phyloP scores from a whole-genome alignment of 2,888 invertebrate genomes.

The Chydorus sphaericus region DNA sequence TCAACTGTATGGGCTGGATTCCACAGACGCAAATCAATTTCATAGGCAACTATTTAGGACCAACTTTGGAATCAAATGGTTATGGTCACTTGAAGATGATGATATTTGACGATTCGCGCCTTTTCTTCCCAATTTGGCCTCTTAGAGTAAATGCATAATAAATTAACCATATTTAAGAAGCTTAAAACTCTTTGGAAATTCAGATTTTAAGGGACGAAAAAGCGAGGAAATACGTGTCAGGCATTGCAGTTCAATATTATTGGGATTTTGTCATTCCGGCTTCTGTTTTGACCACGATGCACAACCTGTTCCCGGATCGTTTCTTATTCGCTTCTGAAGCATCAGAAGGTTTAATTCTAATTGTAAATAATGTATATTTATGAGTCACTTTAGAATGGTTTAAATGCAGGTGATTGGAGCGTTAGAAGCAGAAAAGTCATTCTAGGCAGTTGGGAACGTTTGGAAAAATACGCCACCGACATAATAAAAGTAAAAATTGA shows the following conservation, averaged over 20 bases:
- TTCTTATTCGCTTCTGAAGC: slow-evolving; percentile 40
- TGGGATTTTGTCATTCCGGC: too few relatives aligned
- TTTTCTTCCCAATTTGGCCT: slow-evolving; percentile 48
- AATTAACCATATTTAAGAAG: too few relatives aligned
- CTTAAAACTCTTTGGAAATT: too few relatives aligned
- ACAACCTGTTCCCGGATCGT: slow-evolving; percentile 33
- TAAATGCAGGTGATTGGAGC: slow-evolving; percentile 6
- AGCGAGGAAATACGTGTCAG: too few relatives aligned
- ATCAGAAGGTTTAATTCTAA: slow-evolving; percentile 24
- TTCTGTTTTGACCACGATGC: too few relatives aligned
- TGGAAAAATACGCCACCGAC: slow-evolving; percentile 34
- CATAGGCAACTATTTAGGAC: slow-evolving; percentile 57
- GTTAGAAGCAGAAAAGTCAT: slow-evolving; percentile 22
- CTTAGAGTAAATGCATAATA: too few relatives aligned
- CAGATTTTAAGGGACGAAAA: too few relatives aligned
- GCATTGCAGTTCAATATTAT: too few relatives aligned
- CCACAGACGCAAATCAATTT: slow-evolving; percentile 48
- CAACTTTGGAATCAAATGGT: slow-evolving; percentile 42
- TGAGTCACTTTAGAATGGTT: background rate
- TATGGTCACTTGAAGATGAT: slow-evolving; percentile 50
- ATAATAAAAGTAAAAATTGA: slow-evolving; percentile 30
- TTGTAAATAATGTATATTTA: too few relatives aligned
- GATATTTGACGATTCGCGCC: slow-evolving; percentile 58
- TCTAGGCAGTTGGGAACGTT: slow-evolving; percentile 38
- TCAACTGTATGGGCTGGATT: slow-evolving; percentile 68